A percentile compares a stretch with the other conserved stretches of the same genome.
phyloP scores from a whole-genome alignment of 2,113 vertebrate species.

The Malurus alboscapulatus region DNA sequence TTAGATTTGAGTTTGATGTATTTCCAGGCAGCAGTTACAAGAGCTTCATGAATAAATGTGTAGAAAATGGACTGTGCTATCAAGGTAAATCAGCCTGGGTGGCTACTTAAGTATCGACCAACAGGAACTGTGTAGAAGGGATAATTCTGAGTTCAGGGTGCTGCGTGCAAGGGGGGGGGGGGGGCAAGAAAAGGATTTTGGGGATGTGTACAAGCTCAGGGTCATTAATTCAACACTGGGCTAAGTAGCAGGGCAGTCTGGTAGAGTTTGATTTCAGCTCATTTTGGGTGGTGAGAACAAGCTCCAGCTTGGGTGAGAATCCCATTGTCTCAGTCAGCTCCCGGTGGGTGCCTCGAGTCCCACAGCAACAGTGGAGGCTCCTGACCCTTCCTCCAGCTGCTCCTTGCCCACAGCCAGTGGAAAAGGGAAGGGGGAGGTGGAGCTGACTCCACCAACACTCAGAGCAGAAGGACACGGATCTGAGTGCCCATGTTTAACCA shows the following conservation, averaged over 20 bases:
- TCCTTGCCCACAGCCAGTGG: not conserved
- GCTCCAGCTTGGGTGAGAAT: not conserved
- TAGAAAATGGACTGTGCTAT: slow-evolving; percentile 40
- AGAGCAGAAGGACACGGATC: not conserved
- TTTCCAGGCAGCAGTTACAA: slow-evolving; percentile 36
- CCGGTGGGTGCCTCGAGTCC: not conserved
- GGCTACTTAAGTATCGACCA: slow-evolving; percentile 26
- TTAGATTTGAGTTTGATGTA: slow-evolving; percentile 46
- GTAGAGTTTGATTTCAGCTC: not conserved
- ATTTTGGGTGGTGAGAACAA: not conserved
- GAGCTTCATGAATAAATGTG: slow-evolving; percentile 57
- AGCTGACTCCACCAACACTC: not conserved
- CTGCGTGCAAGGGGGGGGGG: not conserved
- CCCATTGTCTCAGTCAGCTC: not conserved
- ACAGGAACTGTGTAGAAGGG: not conserved
- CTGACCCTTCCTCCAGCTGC: not conserved
- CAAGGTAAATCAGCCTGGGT: slow-evolving; percentile 51
- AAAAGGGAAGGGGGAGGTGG: not conserved
- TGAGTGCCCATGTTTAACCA: not conserved
- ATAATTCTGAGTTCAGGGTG: not conserved
- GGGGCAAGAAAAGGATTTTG: not conserved
- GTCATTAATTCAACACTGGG: not conserved
- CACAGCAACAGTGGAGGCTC: not conserved
- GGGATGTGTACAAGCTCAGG: not conserved
- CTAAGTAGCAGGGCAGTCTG: not conserved